A percentile compares a stretch with the other conserved stretches of the same genome.
phyloP scores from a whole-genome alignment of 2,797 vertebrate species.

The Uromys caudimaculatus region DNA sequence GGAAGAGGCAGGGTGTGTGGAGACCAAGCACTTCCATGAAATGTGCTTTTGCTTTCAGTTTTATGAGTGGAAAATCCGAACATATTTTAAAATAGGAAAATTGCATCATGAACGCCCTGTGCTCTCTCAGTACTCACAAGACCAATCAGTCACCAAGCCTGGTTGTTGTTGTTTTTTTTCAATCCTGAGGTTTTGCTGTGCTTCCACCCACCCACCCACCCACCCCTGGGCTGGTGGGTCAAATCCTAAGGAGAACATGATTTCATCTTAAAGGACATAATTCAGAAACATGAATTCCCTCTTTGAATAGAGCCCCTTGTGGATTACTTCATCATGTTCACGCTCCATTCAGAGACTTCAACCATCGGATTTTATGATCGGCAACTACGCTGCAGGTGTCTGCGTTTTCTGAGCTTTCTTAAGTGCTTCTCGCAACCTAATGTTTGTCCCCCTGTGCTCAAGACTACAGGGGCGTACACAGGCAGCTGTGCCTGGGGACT shows the following conservation, averaged over 20 bases:
- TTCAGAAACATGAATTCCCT: neutral
- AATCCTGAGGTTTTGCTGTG: neutral
- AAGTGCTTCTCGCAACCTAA: too few relatives aligned
- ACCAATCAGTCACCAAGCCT: rapidly evolving
- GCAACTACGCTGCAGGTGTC: rapidly evolving
- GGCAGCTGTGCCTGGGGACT: rapidly evolving
- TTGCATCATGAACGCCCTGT: rapidly evolving
- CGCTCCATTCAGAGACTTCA: neutral
- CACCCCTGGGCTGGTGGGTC: neutral
- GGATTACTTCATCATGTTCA: neutral
- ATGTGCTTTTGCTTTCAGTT: neutral
- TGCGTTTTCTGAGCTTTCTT: rapidly evolving
- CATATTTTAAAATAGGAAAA: neutral
- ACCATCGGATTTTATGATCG: neutral
- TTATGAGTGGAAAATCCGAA: neutral
- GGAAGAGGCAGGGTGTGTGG: neutral
- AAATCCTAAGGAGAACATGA: neutral
- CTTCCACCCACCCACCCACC: neutral
- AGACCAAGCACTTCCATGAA: neutral
- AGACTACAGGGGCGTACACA: rapidly evolving
- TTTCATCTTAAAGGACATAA: neutral
- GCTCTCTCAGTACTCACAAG: rapidly evolving
- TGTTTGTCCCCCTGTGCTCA: rapidly evolving
- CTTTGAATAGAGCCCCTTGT: neutral
- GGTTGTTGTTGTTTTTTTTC: neutral